These are phyloP conservation scores for Gasterosteus nipponicus DNA, from an alignment of 2,113 vertebrate genomes.

Conservation along the genomic window DNA sequence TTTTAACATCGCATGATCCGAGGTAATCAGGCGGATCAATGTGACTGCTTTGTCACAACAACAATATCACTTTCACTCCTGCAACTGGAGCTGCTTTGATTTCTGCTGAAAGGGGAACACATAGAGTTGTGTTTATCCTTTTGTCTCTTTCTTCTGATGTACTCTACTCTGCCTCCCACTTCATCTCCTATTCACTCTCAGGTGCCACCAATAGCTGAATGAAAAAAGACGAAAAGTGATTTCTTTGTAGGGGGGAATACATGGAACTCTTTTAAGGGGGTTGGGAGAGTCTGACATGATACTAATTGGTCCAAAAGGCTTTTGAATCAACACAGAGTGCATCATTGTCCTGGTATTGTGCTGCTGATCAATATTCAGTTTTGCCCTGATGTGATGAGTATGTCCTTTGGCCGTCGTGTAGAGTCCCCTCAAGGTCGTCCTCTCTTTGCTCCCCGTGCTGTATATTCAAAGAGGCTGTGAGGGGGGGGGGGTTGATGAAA, in stretches of 20 bases:
- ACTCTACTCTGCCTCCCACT: conserved; percentile 52
- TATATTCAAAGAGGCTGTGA: conserved; percentile 22
- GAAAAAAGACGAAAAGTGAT: conserved; percentile 19
- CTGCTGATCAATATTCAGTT: conserved; percentile 53
- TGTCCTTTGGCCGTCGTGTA: conserved; percentile 12
- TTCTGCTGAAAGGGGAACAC: conserved; percentile 65
- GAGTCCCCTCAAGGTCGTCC: conserved; percentile 41
- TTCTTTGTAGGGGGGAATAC: not conserved
- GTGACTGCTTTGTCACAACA: conserved; percentile 70
- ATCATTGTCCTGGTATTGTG: conserved; percentile 14
- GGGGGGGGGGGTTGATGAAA: not conserved
- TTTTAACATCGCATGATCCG: conserved; percentile 53
- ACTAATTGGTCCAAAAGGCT: conserved; percentile 9
- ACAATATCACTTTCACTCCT: conserved; percentile 67
- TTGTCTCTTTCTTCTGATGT: conserved; percentile 57
- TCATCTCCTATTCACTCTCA: conserved; percentile 60
- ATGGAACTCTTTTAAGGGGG: conserved; percentile 1
- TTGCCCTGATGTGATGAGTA: conserved; percentile 48
- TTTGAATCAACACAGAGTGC: not conserved
- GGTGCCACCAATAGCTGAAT: conserved; percentile 35
- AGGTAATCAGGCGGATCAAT: conserved; percentile 72
- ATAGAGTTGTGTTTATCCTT: conserved; percentile 64
- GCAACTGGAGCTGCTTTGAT: conserved; percentile 68
- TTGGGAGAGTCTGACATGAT: conserved; percentile 5
- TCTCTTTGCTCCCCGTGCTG: not conserved